Evolutionary conservation across 2,888 invertebrate genomes (phyloP).

Genomic region (Drosophila mettleri): DNA sequence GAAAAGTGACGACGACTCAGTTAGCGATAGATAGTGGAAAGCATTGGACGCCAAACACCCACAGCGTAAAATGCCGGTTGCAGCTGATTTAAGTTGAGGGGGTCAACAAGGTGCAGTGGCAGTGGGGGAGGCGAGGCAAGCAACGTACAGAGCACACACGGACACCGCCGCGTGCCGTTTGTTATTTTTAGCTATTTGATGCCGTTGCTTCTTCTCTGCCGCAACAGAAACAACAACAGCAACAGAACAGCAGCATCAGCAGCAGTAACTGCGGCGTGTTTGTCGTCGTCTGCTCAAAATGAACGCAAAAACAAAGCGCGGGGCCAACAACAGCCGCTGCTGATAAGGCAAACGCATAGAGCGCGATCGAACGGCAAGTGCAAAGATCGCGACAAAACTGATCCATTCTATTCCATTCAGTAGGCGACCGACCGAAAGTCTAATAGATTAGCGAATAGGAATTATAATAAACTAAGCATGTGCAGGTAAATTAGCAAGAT

Average conservation of each 20-base stretch:
- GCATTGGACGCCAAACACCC: conserved; percentile 65
- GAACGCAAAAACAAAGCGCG: conserved; percentile 44
- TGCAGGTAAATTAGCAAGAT: not conserved
- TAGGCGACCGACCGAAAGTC: conserved; percentile 20
- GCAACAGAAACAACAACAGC: conserved; percentile 22
- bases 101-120: conserved; percentile 14
- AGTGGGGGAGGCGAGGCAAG: conserved; percentile 3
- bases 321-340: conserved; percentile 26
- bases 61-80: conserved; percentile 48
- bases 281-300: conserved; percentile 43
- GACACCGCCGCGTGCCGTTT: conserved; percentile 72
- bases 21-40: conserved; percentile 21
- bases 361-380: conserved; percentile 38
- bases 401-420: conserved; percentile 26
- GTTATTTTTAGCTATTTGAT: conserved; percentile 71
- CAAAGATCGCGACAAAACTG: conserved; percentile 61
- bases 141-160: conserved; percentile 37
- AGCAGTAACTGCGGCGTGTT: conserved; percentile 32
- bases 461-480: conserved; percentile 4
- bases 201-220: conserved; percentile 25
- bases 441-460: conserved; percentile 8
- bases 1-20: conserved; percentile 56
- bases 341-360: conserved; percentile 62
- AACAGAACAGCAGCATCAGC: conserved; percentile 21
- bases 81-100: conserved; percentile 9